These are phyloP conservation scores for Agrotis exclamationis DNA, from an alignment of 2,888 invertebrate genomes.

Conservation along the genomic window DNA sequence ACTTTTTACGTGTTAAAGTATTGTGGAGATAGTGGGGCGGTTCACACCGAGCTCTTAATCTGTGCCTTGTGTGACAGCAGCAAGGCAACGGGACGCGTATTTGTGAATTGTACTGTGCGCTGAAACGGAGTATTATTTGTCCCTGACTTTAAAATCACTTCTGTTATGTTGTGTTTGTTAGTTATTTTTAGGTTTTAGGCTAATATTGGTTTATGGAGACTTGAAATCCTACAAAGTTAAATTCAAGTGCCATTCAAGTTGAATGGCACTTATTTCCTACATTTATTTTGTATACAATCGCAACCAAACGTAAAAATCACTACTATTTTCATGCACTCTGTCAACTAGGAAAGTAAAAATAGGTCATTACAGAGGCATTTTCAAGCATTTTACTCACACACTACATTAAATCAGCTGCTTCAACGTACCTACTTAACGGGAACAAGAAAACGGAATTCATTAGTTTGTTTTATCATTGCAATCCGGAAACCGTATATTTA, in stretches of 20 bases:
- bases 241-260: no score
- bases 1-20: constrained; percentile 71
- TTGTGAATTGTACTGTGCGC: constrained; percentile 43
- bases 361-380: not conserved
- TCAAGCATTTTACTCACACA: not conserved
- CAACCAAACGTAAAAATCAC: no score
- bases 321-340: no score
- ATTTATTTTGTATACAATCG: no score
- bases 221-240: not conserved
- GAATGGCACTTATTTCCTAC: no score
- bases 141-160: not conserved
- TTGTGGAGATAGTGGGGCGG: constrained; percentile 68
- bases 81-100: constrained; percentile 67
- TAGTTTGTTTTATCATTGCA: not conserved
- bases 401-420: not conserved
- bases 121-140: not conserved
- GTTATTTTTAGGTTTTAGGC: not conserved
- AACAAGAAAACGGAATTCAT: no score
- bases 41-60: constrained; percentile 76
- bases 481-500: no score
- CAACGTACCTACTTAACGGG: not conserved
- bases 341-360: no score
- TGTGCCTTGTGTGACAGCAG: constrained; percentile 75
- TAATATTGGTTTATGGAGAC: not conserved
- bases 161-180: not conserved